Base-by-base conservation (phyloP, 2,113 vertebrate species). In the Cyphomyrus discorhynchus region DNA sequence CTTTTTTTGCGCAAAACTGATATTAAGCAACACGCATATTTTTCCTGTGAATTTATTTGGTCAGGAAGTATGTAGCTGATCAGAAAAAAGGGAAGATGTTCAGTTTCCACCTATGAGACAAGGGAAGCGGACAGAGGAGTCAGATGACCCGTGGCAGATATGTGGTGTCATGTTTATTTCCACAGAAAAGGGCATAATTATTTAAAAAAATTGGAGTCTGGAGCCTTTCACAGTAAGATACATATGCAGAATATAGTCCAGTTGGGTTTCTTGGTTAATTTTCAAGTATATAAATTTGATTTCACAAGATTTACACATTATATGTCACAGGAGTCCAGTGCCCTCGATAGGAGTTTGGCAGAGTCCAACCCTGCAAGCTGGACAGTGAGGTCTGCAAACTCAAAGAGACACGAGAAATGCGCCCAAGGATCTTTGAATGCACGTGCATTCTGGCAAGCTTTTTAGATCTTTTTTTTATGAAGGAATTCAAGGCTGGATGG, bases 21-120 rank as follows among this genome's bases (percentile, higher is more conserved):
- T 6, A 47, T 84, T 84, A 84, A 24, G 82, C 82, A 84, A 84
- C 45, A 11, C 82, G 11, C 45, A 47, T 21, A n/a, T 45, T 47
- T 84, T 84, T 45, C 21, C 45, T 31, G 42, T 47, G 21, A 45
- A 84, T 19, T 90, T 15, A 46, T 90, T 91, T 66, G 62, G 52
- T 80, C 11, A 0, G 39, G 52, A 83, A 83, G 66, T 47, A 27
- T 42, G 35, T 42, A 80, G 35, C 74, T 19, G 17, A 39, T 80
- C 74, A 42, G 15, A 80, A 74, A 70, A 80, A 80, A 70, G 62
- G 62, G 31, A 80, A 80, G 74, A 80, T 39, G 74, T 42, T 42
- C 74, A 80, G 74, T 80, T 35, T 80, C 35, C 35, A 80, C 35
- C 35, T 42, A 80, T 80, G 4, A 80, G 74, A 80, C 74, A 42